Percentiles rank a stretch among this genome's conserved stretches.
phyloP scores from a whole-genome alignment of 2,888 invertebrate species.

The Cecidostiba fungosa region DNA sequence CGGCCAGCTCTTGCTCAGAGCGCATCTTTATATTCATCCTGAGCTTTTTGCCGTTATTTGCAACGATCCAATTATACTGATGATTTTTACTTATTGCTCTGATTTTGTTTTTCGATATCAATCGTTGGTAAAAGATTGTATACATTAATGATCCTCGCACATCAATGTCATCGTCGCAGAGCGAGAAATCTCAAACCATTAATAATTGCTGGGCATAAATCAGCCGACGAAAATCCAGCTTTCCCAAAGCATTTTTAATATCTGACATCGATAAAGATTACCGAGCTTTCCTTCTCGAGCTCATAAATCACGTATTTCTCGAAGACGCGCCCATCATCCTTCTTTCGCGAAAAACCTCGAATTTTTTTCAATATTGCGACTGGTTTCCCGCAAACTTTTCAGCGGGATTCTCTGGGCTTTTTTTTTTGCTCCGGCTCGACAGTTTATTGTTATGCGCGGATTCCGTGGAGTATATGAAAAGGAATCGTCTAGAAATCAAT shows the following conservation, averaged over 20 bases:
- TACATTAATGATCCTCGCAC: background rate
- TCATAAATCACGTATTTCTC: conserved; percentile 42
- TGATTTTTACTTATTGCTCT: background rate
- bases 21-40: background rate
- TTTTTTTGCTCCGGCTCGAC: background rate
- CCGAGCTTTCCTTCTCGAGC: conserved; percentile 1
- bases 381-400: background rate
- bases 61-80: background rate
- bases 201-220: conserved; percentile 15
- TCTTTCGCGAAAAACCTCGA: conserved; percentile 17
- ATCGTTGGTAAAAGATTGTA: background rate
- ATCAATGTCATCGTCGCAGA: background rate
- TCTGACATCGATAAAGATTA: conserved; percentile 14
- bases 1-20: background rate
- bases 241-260: conserved; percentile 8
- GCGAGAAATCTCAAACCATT: background rate
- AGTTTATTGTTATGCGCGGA: conserved; percentile 8
- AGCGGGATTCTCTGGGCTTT: background rate
- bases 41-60: background rate
- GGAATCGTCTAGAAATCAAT: conserved; percentile 28
- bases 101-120: background rate
- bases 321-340: background rate
- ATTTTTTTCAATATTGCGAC: conserved; percentile 18
- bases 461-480: background rate
- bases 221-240: background rate